These are phyloP conservation scores for Crotalus adamanteus DNA, from an alignment of 2,797 vertebrate genomes.

Conservation along the genomic window DNA sequence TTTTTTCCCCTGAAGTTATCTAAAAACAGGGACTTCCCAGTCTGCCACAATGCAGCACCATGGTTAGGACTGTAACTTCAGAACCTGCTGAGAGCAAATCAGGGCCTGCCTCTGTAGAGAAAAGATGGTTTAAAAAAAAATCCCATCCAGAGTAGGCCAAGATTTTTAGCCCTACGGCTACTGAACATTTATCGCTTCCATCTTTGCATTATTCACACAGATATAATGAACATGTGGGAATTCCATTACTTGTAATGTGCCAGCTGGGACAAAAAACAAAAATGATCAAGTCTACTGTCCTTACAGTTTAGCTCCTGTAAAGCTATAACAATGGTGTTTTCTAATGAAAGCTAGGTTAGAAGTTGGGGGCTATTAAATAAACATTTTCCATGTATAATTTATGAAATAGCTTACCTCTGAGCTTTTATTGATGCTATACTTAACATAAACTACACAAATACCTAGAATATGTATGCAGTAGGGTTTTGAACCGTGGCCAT, in stretches of 20 bases:
- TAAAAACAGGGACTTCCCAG: background rate
- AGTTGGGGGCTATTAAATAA: background rate
- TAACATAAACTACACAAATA: background rate
- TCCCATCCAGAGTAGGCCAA: too few species aligned
- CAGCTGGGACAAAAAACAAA: background rate
- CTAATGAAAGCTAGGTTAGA: conserved; percentile 43
- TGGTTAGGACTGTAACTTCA: background rate
- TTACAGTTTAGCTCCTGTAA: background rate
- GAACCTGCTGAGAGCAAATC: background rate
- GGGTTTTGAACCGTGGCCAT: background rate
- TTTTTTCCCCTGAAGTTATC: background rate
- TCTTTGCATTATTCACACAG: background rate
- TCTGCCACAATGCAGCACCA: background rate
- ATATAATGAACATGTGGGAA: background rate
- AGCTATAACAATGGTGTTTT: conserved; percentile 9
- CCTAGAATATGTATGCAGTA: background rate
- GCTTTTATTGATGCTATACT: background rate
- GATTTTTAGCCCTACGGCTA: background rate
- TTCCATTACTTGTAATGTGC: background rate
- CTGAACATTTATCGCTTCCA: background rate
- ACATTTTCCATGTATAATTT: background rate
- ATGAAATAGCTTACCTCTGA: background rate
- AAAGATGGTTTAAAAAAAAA: background rate
- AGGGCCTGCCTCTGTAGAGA: background rate
- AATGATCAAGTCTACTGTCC: background rate